Base-by-base conservation (phyloP, 92 coral and sea anemone genomes). In the Meandrina meandrites region DNA sequence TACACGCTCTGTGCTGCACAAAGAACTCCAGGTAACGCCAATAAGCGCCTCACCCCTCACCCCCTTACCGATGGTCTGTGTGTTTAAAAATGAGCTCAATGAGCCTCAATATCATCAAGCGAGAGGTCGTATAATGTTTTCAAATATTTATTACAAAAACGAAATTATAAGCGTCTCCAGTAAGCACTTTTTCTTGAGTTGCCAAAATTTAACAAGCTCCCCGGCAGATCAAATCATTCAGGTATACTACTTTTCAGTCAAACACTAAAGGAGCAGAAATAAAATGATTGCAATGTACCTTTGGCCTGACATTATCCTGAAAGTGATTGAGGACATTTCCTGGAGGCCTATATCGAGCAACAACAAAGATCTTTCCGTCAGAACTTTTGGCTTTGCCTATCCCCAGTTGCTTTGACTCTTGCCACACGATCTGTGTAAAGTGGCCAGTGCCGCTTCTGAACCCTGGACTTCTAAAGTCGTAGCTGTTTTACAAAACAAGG, bases 341-440 rank as follows among this genome's bases (percentile, higher is more conserved):
- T 8, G 94, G 90, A 14, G 94, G 94, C 21, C 92, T 60, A 73
- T 92, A 92, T 1, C 94, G 76, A 8, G 89, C 94, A 21, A 92
- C 94, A 17, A 89, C 92, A 83, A 86, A 76, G 36, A 86, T 72
- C 72, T 82, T 86, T 42, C 92, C 92, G 31, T 89, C 86, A 34
- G 84, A 6, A 27, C 68, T 60, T 35, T 71, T 86, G 40, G 92
- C 90, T 34, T 89, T 89, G 24, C 81, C 94, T 32, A 92, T 56
- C 22, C 88, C 94, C 37, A 89, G 27, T 81, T 92, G 90, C 57
- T 83, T 92, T 54, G 90, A 86, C 42, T 74, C 91, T 62, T 92
- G 91, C 94, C 94, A 92, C 67, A 92, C 94, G 27, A 92, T 86
- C 57, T 92, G 94, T 9, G 92, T 89, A 69, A 92, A 92, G 79